phyloP scores from a whole-genome alignment of 2,888 invertebrate genomes.

The Microctonus hyperodae region DNA sequence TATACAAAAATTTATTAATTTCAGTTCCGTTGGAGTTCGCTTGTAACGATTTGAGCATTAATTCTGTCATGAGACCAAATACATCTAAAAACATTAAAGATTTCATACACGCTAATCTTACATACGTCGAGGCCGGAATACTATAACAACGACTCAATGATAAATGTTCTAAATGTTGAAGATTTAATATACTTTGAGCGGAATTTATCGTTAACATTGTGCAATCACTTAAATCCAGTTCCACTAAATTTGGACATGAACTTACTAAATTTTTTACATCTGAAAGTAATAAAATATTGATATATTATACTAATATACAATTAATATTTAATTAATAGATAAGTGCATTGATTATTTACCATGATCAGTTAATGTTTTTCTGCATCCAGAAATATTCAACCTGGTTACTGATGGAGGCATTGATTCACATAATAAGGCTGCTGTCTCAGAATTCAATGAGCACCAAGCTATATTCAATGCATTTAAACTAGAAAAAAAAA shows the following conservation, averaged over 20 bases:
- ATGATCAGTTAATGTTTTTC: conserved; percentile 76
- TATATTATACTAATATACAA: background rate
- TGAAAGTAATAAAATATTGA: conserved; percentile 64
- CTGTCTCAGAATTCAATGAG: conserved; percentile 68
- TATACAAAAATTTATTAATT: conserved; percentile 79
- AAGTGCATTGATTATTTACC: conserved; percentile 67
- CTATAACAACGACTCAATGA: conserved; percentile 84
- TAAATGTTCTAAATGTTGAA: conserved; percentile 75
- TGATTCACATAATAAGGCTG: conserved; percentile 69
- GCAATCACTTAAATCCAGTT: conserved; percentile 90
- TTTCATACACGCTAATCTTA: conserved; percentile 69
- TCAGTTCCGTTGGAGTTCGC: conserved; percentile 69
- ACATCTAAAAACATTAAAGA: conserved; percentile 79
- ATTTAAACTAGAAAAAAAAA: conserved; percentile 65
- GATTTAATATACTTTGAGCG: conserved; percentile 67
- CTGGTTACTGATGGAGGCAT: conserved; percentile 73
- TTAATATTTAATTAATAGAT: conserved; percentile 16
- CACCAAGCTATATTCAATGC: conserved; percentile 89
- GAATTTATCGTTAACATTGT: conserved; percentile 72
- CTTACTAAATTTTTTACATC: conserved; percentile 73
- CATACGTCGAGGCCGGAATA: conserved; percentile 73
- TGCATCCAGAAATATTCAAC: conserved; percentile 84
- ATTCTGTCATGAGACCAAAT: conserved; percentile 78
- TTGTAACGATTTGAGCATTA: conserved; percentile 62
- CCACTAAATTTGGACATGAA: conserved; percentile 76